These are phyloP conservation scores for Motacilla tschutschensis DNA, from an alignment of 2,113 vertebrate genomes.

Conservation along the genomic window DNA sequence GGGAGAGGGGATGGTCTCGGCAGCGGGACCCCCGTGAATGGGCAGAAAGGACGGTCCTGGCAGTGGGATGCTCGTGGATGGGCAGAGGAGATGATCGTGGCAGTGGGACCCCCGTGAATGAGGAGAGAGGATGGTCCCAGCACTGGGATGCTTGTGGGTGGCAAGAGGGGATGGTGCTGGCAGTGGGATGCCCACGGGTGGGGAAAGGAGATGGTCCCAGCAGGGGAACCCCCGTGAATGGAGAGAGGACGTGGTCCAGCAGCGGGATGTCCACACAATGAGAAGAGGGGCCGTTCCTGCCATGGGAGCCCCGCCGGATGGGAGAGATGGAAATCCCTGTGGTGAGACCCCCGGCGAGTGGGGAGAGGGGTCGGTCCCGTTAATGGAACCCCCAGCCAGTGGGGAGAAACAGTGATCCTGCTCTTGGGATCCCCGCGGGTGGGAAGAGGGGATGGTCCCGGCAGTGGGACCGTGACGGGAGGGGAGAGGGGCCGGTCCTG, in stretches of 20 bases:
- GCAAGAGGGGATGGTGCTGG: background rate
- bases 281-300: background rate
- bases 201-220: too few relatives aligned
- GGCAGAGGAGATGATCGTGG: too few relatives aligned
- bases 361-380: background rate
- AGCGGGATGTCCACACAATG: background rate
- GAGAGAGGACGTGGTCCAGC: background rate
- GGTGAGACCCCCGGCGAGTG: background rate
- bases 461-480: too few relatives aligned
- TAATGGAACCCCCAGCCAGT: background rate
- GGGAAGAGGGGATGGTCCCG: background rate
- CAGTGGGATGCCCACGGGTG: too few relatives aligned
- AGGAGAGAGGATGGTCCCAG: background rate
- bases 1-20: too few relatives aligned
- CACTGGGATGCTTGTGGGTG: too few relatives aligned
- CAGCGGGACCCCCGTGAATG: accelerated
- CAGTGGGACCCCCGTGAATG: accelerated
- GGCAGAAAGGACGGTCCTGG: background rate
- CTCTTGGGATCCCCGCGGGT: background rate
- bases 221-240: accelerated
- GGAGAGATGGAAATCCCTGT: background rate
- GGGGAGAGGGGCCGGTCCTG: background rate
- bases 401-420: too few relatives aligned
- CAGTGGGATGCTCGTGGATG: background rate
- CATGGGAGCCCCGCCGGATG: background rate